These are phyloP conservation scores for Crypturellus tataupa DNA, from an alignment of 2,797 vertebrate genomes.

Conservation along the genomic window DNA sequence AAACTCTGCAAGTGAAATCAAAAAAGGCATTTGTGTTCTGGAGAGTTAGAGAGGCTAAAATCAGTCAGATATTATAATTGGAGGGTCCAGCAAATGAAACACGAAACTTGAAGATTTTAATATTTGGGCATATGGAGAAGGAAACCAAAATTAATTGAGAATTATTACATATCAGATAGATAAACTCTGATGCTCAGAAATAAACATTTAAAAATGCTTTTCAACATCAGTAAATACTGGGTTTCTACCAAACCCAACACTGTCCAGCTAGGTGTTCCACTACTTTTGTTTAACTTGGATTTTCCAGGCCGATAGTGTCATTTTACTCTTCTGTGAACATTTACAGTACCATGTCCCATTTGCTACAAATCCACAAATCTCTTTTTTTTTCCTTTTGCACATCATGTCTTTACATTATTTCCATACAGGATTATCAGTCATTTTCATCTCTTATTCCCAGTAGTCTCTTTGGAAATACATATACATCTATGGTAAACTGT, in stretches of 20 bases:
- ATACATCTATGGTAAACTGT: not conserved
- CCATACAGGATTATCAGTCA: not conserved
- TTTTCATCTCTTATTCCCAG: not conserved
- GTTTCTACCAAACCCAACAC: not conserved
- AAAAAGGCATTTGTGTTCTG: not conserved
- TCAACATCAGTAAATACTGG: not conserved
- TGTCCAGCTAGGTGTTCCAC: not conserved
- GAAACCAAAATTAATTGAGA: not conserved
- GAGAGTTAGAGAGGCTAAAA: not conserved
- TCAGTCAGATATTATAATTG: not conserved
- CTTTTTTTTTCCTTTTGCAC: not conserved
- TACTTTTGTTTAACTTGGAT: not conserved
- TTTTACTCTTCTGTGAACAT: not conserved
- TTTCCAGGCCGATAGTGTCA: not conserved
- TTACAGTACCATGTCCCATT: not conserved
- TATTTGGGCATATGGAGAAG: not conserved
- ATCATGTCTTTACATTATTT: not conserved
- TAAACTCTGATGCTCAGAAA: not conserved
- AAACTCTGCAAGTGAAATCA: not conserved
- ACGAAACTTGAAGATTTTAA: not conserved
- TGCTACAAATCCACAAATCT: not conserved
- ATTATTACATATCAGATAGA: not conserved
- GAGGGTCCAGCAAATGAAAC: not conserved
- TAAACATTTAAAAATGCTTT: not conserved
- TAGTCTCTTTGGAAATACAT: not conserved